Evolutionary conservation across 2,113 vertebrate genomes (phyloP).

Genomic region (Ceuthmochares aereus): DNA sequence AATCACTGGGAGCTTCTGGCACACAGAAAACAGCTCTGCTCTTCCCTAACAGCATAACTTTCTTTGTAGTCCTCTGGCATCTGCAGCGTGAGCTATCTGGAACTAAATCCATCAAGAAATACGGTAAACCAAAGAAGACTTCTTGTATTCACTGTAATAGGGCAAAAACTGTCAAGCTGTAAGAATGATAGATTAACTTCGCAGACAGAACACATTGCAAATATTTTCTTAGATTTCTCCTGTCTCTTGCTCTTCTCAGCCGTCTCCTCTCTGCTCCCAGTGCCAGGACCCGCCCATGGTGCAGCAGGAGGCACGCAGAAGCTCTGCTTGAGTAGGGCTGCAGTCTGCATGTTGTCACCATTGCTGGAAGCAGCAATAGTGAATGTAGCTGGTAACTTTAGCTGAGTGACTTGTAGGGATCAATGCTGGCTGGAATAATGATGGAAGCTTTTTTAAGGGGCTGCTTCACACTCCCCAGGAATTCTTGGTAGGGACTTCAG

Average conservation of each 20-base stretch:
- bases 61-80: neutral
- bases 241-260: neutral
- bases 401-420: neutral
- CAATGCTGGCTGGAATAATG: neutral
- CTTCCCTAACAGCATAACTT: neutral
- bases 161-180: neutral
- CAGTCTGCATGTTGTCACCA: neutral
- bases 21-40: neutral
- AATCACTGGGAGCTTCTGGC: neutral
- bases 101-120: neutral
- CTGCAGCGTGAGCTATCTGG: neutral
- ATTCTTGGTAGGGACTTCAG: neutral
- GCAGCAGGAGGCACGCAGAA: neutral
- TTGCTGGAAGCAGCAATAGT: neutral
- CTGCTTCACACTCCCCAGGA: neutral
- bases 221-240: neutral
- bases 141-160: neutral
- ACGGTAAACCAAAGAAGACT: neutral
- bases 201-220: neutral
- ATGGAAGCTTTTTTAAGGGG: neutral
- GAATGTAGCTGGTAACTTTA: neutral
- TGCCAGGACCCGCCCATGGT: rapidly evolving
- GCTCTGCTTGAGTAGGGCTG: neutral
- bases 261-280: neutral
- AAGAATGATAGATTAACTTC: neutral